Percentiles rank a stretch among this genome's conserved stretches.
These are phyloP conservation scores for Grammomys dolichurus DNA, from an alignment of 2,113 vertebrate species.

Conservation along the genomic window DNA sequence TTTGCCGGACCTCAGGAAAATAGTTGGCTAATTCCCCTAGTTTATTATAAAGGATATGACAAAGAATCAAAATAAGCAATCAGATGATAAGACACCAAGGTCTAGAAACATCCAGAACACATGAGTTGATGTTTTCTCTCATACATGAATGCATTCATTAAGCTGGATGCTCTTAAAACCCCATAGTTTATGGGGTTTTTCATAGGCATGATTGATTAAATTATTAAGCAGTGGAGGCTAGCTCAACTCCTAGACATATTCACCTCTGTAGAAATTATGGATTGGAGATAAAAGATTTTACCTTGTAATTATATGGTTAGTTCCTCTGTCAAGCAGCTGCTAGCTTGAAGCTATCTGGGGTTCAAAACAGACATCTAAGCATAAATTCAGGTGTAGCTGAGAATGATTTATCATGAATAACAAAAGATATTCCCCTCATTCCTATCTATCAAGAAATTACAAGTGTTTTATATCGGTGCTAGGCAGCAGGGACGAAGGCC, in stretches of 20 bases:
- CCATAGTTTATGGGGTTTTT: background rate
- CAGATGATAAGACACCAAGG: background rate
- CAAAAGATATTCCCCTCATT: background rate
- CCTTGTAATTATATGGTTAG: background rate
- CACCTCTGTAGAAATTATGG: background rate
- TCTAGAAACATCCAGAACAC: background rate
- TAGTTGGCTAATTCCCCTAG: background rate
- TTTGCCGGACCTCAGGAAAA: background rate
- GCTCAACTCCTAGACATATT: background rate
- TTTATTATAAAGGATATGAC: background rate
- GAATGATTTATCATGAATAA: background rate
- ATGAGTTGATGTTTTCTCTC: background rate
- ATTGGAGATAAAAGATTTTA: background rate
- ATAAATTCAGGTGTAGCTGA: background rate
- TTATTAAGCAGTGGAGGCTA: background rate
- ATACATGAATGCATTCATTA: background rate
- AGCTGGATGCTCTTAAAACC: background rate
- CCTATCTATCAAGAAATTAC: background rate
- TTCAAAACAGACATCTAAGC: background rate
- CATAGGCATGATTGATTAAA: background rate
- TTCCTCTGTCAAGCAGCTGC: background rate
- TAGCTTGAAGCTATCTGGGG: background rate
- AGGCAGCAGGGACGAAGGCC: background rate
- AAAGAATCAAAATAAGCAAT: background rate
- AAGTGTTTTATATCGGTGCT: background rate